Evolutionary conservation across 2,113 vertebrate species (phyloP).

Genomic region (Gobio gobio): DNA sequence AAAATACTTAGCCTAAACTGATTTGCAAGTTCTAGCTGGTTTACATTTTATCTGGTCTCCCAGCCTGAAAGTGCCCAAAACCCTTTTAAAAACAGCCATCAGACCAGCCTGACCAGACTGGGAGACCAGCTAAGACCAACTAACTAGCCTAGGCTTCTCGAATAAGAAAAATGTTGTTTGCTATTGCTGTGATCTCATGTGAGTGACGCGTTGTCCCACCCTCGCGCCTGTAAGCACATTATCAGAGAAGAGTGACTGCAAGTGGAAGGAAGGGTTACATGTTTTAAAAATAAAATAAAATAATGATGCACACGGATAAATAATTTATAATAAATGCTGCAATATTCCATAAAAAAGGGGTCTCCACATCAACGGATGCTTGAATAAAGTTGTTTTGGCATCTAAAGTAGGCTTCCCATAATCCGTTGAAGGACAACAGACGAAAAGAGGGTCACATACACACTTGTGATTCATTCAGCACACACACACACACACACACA

Average conservation of each 20-base stretch:
- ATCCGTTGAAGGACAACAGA: constrained; percentile 68
- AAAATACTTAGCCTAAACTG: too few relatives aligned
- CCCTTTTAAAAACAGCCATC: background rate
- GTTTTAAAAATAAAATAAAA: too few relatives aligned
- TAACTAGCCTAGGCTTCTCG: background rate
- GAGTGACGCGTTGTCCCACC: too few relatives aligned
- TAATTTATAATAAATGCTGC: too few relatives aligned
- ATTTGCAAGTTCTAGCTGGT: background rate
- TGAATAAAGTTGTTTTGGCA: background rate
- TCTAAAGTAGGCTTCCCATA: background rate
- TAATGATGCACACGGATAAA: too few relatives aligned
- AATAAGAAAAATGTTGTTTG: too few relatives aligned
- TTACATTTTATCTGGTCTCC: background rate
- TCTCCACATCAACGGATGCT: background rate
- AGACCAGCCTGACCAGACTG: background rate
- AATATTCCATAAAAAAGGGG: background rate
- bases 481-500: constrained; percentile 61
- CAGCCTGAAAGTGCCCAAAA: background rate
- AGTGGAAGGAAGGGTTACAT: too few relatives aligned
- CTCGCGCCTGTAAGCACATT: too few relatives aligned
- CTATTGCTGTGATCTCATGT: too few relatives aligned
- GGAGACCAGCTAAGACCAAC: background rate
- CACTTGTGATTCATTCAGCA: constrained; percentile 71
- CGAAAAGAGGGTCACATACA: constrained; percentile 76
- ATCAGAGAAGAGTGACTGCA: too few relatives aligned